Evolutionary conservation across 2,888 invertebrate species (phyloP).

Genomic region (Matsumyia berberina): DNA sequence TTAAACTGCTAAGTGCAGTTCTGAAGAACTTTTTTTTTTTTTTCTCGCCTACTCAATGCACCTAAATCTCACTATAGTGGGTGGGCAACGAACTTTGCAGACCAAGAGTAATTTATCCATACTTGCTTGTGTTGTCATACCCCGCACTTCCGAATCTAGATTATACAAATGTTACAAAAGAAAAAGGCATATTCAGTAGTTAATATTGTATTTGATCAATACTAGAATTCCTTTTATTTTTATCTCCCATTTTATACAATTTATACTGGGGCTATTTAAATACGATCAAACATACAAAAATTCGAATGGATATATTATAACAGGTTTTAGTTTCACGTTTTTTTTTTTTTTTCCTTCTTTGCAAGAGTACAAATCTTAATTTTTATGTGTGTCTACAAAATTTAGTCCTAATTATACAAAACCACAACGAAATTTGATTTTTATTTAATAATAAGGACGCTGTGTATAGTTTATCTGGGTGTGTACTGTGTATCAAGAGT

Average conservation of each 20-base stretch:
- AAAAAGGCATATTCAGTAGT: not conserved
- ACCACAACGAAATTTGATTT: not conserved
- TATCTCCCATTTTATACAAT: slow-evolving; percentile 46
- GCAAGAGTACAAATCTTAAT: slow-evolving; percentile 3
- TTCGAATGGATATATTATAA: slow-evolving; percentile 27
- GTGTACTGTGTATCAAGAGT: slow-evolving; percentile 12
- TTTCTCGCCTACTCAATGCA: too few species aligned
- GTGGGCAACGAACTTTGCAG: too few species aligned
- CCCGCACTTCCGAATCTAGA: too few species aligned
- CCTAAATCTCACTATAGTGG: too few species aligned
- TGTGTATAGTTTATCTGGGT: slow-evolving; percentile 12
- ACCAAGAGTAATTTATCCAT: too few species aligned
- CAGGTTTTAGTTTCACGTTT: not conserved
- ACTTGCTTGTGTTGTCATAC: too few species aligned
- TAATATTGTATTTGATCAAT: slow-evolving; percentile 36
- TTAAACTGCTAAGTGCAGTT: too few species aligned
- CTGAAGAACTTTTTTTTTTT: too few species aligned
- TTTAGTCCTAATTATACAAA: slow-evolving; percentile 9
- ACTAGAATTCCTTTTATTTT: slow-evolving; percentile 16
- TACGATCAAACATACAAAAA: slow-evolving; percentile 25
- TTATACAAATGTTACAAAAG: too few species aligned
- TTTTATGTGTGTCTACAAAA: slow-evolving; percentile 10
- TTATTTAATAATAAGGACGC: slow-evolving; percentile 25
- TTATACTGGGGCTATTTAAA: slow-evolving; percentile 13
- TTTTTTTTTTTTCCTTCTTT: not conserved